Percentiles rank a stretch among this genome's conserved stretches.
Conservation (phyloP, 2,888 invertebrate genomes). For the Congeria kusceri region DNA sequence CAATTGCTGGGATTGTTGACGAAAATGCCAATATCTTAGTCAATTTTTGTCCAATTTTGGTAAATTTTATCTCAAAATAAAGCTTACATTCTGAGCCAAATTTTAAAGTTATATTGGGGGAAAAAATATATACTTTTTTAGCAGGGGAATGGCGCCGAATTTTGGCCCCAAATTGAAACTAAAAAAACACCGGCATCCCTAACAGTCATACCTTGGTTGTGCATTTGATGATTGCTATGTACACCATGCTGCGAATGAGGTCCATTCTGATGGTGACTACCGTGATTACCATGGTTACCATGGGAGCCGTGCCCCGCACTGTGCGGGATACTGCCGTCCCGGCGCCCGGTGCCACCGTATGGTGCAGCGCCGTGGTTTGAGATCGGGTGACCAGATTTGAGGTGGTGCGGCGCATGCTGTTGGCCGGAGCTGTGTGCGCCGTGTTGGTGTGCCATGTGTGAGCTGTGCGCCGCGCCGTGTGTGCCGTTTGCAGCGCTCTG, state of each 20-base stretch:
- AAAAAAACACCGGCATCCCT: no score
- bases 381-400: conserved; percentile 11
- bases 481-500: conserved; percentile 52
- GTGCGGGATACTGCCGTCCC: background rate
- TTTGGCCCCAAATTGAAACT: no score
- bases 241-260: background rate
- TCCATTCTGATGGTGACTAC: background rate
- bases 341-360: background rate
- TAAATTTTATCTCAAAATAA: no score
- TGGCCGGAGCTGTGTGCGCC: conserved; percentile 24
- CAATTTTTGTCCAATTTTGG: no score
- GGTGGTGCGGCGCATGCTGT: conserved; percentile 46
- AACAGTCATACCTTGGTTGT: no score
- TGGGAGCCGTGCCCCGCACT: background rate
- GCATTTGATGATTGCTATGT: no score
- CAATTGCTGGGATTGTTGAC: no score
- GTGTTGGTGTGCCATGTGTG: conserved; percentile 18
- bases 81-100: no score
- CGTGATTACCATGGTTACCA: background rate
- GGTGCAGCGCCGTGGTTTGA: conserved; percentile 8
- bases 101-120: no score
- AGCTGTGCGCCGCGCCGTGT: conserved; percentile 48
- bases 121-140: no score
- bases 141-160: no score
- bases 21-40: no score